Conservation (phyloP, 2,797 vertebrate species). For the Rhadinocentrus ornatus region DNA sequence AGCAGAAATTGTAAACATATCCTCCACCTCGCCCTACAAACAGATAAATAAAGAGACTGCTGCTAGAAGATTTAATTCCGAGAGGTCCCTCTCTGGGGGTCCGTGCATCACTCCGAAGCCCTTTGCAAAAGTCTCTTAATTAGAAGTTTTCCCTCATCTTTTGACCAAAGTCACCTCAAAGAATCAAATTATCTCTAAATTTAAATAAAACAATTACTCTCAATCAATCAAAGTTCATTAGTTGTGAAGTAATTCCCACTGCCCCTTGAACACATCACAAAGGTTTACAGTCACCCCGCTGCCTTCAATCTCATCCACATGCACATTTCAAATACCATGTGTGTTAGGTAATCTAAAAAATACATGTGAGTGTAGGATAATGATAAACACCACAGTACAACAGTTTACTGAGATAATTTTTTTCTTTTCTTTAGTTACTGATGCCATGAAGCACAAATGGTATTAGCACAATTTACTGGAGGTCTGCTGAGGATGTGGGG, state of each 20-base stretch:
- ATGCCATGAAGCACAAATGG: constrained; percentile 19
- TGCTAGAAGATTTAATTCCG: constrained; percentile 73
- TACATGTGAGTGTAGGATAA: background rate
- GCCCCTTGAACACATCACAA: constrained; percentile 17
- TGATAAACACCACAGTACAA: background rate
- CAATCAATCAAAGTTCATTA: constrained; percentile 71
- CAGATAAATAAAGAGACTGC: constrained; percentile 69
- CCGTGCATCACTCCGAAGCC: constrained; percentile 43
- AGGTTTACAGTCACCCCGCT: background rate
- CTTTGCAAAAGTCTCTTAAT: constrained; percentile 69
- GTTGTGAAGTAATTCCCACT: constrained; percentile 37
- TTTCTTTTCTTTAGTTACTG: background rate
- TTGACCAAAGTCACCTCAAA: constrained; percentile 79
- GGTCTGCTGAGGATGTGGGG: constrained; percentile 32
- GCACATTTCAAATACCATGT: background rate
- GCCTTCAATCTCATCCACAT: background rate
- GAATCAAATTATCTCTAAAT: constrained; percentile 74
- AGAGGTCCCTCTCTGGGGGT: constrained; percentile 61
- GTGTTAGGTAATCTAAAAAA: constrained; percentile 41
- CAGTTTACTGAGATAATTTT: background rate
- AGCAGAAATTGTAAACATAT: constrained; percentile 72
- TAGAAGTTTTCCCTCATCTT: constrained; percentile 67
- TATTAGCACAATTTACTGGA: constrained; percentile 28
- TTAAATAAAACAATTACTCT: constrained; percentile 67
- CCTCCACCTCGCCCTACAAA: constrained; percentile 59